These are phyloP conservation scores for Lordiphosa collinella DNA, from an alignment of 1,140 invertebrate genomes.

Conservation along the genomic window DNA sequence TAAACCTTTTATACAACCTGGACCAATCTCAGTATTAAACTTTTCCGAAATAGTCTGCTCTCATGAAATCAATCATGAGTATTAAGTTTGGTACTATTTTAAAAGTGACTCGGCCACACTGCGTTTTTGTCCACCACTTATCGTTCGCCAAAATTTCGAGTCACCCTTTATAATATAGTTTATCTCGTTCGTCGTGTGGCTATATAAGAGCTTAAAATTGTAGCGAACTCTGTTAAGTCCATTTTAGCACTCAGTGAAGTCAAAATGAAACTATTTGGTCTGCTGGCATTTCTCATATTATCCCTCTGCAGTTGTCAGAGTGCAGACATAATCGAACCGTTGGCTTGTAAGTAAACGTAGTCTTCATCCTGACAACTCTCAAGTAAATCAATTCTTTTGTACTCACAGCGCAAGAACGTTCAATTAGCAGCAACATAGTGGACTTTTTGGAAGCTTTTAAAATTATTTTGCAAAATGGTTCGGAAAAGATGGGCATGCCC, in stretches of 20 bases:
- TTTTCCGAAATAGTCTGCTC: no score
- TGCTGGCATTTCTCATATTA: constrained; percentile 35
- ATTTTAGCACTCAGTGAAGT: neutral
- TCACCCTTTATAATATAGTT: constrained; percentile 16
- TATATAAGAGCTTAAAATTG: constrained; percentile 42
- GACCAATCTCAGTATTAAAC: no score
- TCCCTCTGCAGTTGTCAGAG: constrained; percentile 27
- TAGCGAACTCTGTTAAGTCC: constrained; percentile 3
- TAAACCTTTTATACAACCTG: no score
- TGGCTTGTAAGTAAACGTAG: constrained; percentile 29
- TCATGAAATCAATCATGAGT: no score
- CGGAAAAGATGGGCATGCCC: constrained; percentile 47
- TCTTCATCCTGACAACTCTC: neutral
- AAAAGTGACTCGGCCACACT: no score
- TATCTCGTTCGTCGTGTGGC: constrained; percentile 23
- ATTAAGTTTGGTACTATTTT: no score
- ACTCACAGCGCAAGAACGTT: constrained; percentile 45
- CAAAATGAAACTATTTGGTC: constrained; percentile 50
- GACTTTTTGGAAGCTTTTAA: constrained; percentile 41
- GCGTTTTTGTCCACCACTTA: no score
- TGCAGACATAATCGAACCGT: constrained; percentile 31
- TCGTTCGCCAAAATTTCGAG: no score
- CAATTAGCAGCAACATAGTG: constrained; percentile 35
- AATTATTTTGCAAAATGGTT: constrained; percentile 48
- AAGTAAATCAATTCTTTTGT: neutral